Evolutionary conservation across 1,140 invertebrate species (phyloP), one percentile per base, ranked within the genome.

Genomic region (Thrips palmi): DNA sequence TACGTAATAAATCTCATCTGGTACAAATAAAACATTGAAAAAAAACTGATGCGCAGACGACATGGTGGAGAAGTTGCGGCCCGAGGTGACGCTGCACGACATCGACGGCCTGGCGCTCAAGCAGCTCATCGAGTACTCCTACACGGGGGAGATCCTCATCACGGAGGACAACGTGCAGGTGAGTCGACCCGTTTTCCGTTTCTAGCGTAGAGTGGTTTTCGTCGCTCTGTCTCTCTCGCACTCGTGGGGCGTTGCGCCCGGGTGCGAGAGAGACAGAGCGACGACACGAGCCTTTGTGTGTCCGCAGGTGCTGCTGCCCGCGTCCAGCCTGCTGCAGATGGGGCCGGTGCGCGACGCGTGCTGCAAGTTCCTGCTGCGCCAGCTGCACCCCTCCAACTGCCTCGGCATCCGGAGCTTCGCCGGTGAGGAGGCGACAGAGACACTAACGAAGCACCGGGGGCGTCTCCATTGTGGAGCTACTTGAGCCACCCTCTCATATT

Each of bases 151-250:
- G 55, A 73, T 83, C 33, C 64, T 70, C 24, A 77, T 81, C 4
- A 77, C 73, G 4, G 73, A 79, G 49, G 75, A 81, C 44, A 82
- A 80, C 60, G 78, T 82, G 2, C 77, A 82, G 61, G 72, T 67
- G 55, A 41, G 45, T 41, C 5, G 12, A 5, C 25, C 20, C 3
- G 10, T 10, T 17, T 32, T 14, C 5, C 33, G 5, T 39, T 4
- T 34, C 34, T 8, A 39, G n/a, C n/a, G n/a, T n/a, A n/a, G n/a
- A n/a, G n/a, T n/a, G n/a, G n/a, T n/a, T n/a, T n/a, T n/a, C n/a
- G n/a, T n/a, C n/a, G n/a, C n/a, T n/a, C n/a, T n/a, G n/a, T n/a
- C n/a, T n/a, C n/a, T n/a, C n/a, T n/a, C n/a, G n/a, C n/a, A n/a
- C n/a, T n/a, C n/a, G n/a, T n/a, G n/a, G n/a, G n/a, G n/a, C n/a